A percentile compares a stretch with the other conserved stretches of the same genome.
Conservation (phyloP, 2,888 invertebrate genomes). For the Sinopyrophorus schimmeli region DNA sequence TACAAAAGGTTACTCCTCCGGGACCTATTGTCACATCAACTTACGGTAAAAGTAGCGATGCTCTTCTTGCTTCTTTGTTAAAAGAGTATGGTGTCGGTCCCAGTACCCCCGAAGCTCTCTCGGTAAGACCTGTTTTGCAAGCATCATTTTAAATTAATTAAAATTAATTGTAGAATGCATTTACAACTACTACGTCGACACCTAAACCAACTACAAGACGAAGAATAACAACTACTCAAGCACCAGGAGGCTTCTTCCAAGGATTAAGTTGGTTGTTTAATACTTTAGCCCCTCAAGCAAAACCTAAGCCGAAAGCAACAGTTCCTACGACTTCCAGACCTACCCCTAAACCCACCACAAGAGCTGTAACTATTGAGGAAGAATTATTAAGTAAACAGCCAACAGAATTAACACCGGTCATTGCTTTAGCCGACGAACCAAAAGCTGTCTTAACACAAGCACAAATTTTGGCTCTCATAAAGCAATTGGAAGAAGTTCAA, state of each 20-base stretch:
- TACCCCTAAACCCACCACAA: conserved; percentile 38
- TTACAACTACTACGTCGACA: conserved; percentile 36
- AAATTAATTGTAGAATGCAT: conserved; percentile 31
- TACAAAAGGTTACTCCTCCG: conserved; percentile 40
- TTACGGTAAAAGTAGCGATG: conserved; percentile 68
- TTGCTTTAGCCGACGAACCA: conserved; percentile 35
- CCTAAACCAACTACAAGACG: conserved; percentile 45
- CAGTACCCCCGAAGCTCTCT: conserved; percentile 65
- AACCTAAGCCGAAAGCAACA: too few relatives aligned
- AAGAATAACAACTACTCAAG: conserved; percentile 51
- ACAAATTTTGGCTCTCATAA: conserved; percentile 46
- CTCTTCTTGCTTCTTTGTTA: conserved; percentile 68
- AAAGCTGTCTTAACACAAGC: conserved; percentile 40
- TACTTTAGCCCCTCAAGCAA: conserved; percentile 41
- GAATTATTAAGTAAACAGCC: conserved; percentile 20
- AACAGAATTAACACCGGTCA: conserved; percentile 48
- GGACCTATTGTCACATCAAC: conserved; percentile 43
- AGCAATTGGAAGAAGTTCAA: conserved; percentile 49
- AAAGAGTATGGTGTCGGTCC: conserved; percentile 76
- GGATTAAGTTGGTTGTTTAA: conserved; percentile 53
- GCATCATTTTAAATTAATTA: conserved; percentile 24
- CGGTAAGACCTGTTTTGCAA: conserved; percentile 58
- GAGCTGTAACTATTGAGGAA: conserved; percentile 17
- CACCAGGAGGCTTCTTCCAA: conserved; percentile 54
- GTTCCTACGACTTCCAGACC: conserved; percentile 36